Conservation (phyloP, 2,797 vertebrate genomes). For the Holocentrus rufus region DNA sequence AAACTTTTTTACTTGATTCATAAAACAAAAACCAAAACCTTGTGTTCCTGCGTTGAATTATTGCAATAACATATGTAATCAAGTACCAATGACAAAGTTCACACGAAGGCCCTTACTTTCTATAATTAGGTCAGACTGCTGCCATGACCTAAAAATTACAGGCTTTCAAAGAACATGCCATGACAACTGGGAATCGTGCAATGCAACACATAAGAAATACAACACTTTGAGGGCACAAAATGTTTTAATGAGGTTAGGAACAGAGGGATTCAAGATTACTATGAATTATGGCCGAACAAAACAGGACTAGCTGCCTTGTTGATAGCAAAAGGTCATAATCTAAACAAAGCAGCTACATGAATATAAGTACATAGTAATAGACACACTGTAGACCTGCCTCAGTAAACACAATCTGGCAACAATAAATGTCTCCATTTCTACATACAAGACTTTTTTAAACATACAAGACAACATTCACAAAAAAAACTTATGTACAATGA, state of each 20-base stretch:
- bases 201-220: neutral
- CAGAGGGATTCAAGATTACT: conserved; percentile 52
- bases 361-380: conserved; percentile 45
- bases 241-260: conserved; percentile 76
- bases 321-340: conserved; percentile 60
- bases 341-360: conserved; percentile 63
- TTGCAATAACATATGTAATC: neutral
- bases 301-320: conserved; percentile 66
- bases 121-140: no score
- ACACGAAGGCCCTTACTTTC: neutral
- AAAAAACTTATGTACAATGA: conserved; percentile 60
- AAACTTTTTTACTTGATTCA: neutral
- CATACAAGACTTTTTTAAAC: conserved; percentile 41
- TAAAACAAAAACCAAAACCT: conserved; percentile 38
- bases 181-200: neutral
- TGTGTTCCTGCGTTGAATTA: conserved; percentile 15
- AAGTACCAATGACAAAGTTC: neutral
- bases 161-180: neutral
- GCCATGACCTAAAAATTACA: neutral
- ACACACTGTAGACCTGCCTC: conserved; percentile 53
- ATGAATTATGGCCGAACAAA: conserved; percentile 60
- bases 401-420: conserved; percentile 67
- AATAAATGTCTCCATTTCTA: conserved; percentile 46
- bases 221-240: conserved; percentile 62
- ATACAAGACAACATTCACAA: conserved; percentile 57